phyloP scores from a whole-genome alignment of 2,888 invertebrate genomes.

The Strigamia transsilvanica region DNA sequence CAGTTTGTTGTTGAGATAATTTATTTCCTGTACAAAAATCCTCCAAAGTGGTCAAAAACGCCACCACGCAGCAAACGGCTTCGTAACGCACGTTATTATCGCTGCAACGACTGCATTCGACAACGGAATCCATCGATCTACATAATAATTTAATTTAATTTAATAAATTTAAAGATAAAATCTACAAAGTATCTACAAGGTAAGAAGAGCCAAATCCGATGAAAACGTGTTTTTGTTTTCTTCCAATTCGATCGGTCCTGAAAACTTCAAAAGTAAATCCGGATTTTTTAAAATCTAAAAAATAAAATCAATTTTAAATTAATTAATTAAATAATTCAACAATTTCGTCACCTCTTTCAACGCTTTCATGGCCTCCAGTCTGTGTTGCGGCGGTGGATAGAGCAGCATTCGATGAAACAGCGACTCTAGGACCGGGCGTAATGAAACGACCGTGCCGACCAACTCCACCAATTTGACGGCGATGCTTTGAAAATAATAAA shows the following conservation, averaged over 20 bases:
- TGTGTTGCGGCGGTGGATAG: constrained; percentile 83
- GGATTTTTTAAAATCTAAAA: constrained; percentile 76
- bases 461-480: constrained; percentile 87
- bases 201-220: constrained; percentile 62
- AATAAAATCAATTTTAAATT: not conserved
- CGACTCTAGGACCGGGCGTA: constrained; percentile 90
- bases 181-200: constrained; percentile 61
- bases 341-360: constrained; percentile 72
- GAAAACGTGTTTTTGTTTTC: constrained; percentile 63
- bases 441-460: constrained; percentile 78
- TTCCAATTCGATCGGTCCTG: constrained; percentile 69
- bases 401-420: constrained; percentile 91
- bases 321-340: too few species aligned
- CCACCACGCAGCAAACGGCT: constrained; percentile 65
- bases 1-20: constrained; percentile 71
- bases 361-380: constrained; percentile 84
- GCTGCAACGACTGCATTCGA: constrained; percentile 86
- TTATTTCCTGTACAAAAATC: constrained; percentile 80
- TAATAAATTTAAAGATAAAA: constrained; percentile 57
- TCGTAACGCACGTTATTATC: constrained; percentile 69
- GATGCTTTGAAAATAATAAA: constrained; percentile 71
- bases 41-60: constrained; percentile 82
- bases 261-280: constrained; percentile 78
- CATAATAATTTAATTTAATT: constrained; percentile 66
- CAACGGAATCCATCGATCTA: constrained; percentile 90